Conservation (phyloP, 2,113 vertebrate genomes). For the Cochlearius cochlearius region DNA sequence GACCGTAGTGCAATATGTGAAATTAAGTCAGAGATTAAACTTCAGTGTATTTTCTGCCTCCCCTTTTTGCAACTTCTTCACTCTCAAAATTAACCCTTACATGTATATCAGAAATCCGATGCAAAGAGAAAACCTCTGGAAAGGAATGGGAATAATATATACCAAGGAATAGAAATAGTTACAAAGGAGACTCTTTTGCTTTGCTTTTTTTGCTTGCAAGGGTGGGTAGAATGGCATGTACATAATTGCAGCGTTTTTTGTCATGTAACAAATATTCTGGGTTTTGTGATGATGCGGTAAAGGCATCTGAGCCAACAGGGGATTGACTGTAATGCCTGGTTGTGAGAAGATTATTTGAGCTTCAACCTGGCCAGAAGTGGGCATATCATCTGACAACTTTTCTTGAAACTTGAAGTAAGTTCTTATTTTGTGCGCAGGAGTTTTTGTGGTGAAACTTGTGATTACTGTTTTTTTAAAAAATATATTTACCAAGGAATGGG, state of each 20-base stretch:
- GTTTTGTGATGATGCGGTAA: background rate
- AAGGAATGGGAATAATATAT: background rate
- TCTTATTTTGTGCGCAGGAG: background rate
- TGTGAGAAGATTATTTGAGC: background rate
- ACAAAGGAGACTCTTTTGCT: background rate
- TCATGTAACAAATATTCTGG: background rate
- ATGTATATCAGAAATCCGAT: background rate
- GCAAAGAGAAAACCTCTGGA: background rate
- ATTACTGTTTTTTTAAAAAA: background rate
- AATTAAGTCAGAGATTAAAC: background rate
- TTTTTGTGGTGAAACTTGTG: background rate
- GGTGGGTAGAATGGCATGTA: background rate
- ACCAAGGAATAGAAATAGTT: background rate
- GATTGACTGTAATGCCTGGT: background rate
- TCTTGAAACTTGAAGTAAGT: background rate
- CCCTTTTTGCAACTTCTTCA: background rate
- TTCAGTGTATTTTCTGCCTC: background rate
- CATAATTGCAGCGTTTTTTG: background rate
- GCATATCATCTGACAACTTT: background rate
- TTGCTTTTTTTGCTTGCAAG: background rate
- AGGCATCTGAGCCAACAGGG: background rate
- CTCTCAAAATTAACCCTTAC: background rate
- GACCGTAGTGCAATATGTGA: fast-evolving
- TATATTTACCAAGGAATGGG: background rate
- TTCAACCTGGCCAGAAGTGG: background rate